Evolutionary conservation across 2,888 invertebrate species (phyloP).

Genomic region (Diarsia rubi): DNA sequence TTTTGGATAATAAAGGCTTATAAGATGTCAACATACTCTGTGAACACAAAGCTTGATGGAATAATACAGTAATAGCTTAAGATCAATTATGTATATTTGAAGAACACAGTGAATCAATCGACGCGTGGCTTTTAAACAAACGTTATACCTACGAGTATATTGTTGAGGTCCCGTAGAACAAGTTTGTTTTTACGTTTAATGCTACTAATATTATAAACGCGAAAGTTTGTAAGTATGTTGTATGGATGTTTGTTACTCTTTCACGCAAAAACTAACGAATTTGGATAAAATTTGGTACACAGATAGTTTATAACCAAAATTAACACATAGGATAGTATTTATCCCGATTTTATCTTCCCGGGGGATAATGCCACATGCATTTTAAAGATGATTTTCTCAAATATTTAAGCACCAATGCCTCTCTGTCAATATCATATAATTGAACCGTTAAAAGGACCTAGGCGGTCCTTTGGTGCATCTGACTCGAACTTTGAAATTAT

Average conservation of each 20-base stretch:
- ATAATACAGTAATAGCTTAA: conserved; percentile 48
- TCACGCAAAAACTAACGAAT: too few species aligned
- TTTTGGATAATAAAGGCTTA: conserved; percentile 1
- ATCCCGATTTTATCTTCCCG: too few species aligned
- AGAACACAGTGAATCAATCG: conserved; percentile 38
- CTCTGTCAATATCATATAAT: background rate
- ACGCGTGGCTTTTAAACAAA: conserved; percentile 35
- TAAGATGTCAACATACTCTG: conserved; percentile 13
- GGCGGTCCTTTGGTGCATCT: background rate
- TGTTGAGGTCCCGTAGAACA: conserved; percentile 42
- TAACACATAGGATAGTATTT: too few species aligned
- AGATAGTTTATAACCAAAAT: too few species aligned
- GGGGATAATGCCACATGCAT: too few species aligned
- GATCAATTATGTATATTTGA: conserved; percentile 32
- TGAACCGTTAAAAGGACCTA: background rate
- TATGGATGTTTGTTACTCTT: too few species aligned
- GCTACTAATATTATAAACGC: too few species aligned
- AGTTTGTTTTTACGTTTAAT: background rate
- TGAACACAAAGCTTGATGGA: conserved; percentile 54
- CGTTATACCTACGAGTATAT: conserved; percentile 42
- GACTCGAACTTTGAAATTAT: background rate
- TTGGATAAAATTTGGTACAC: too few species aligned
- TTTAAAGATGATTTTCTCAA: background rate
- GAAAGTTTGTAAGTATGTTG: too few species aligned
- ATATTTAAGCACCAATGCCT: background rate